Percentiles rank a stretch among this genome's conserved stretches.
Conservation (phyloP, 2,797 vertebrate species). For the Pseudocheirus occidentalis region DNA sequence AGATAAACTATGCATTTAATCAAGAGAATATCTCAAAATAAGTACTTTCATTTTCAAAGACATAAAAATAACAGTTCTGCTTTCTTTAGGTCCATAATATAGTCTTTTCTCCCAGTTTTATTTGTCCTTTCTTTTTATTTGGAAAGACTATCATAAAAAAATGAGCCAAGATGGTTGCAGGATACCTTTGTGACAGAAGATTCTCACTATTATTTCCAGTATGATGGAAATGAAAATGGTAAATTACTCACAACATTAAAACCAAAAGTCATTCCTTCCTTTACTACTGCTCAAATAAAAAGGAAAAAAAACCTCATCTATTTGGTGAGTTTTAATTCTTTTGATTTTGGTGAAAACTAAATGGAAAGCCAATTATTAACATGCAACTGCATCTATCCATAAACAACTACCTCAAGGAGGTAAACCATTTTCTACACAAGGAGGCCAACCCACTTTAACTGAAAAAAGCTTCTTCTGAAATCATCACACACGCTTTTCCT, state of each 20-base stretch:
- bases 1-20: constrained; percentile 59
- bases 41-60: constrained; percentile 70
- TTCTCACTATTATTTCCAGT: constrained; percentile 38
- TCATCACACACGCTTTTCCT: constrained; percentile 75
- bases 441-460: constrained; percentile 74
- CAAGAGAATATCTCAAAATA: constrained; percentile 56
- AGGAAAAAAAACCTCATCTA: constrained; percentile 65
- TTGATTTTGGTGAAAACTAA: constrained; percentile 68
- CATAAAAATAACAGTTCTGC: constrained; percentile 62
- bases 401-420: constrained; percentile 78
- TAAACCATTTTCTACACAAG: constrained; percentile 76
- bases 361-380: constrained; percentile 74
- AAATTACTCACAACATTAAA: constrained; percentile 33
- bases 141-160: constrained; percentile 38
- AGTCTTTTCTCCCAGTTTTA: constrained; percentile 33
- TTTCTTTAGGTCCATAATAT: constrained; percentile 54
- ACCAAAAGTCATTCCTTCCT: constrained; percentile 52
- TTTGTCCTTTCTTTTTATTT: constrained; percentile 53
- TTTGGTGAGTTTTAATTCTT: constrained; percentile 72
- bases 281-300: constrained; percentile 58
- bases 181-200: constrained; percentile 36
- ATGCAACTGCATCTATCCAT: constrained; percentile 78
- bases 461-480: constrained; percentile 78
- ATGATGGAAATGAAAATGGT: constrained; percentile 51
- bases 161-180: constrained; percentile 51